Evolutionary conservation across 2,113 vertebrate genomes (phyloP), one percentile per base, ranked within the genome.

Genomic region (Felis catus): DNA sequence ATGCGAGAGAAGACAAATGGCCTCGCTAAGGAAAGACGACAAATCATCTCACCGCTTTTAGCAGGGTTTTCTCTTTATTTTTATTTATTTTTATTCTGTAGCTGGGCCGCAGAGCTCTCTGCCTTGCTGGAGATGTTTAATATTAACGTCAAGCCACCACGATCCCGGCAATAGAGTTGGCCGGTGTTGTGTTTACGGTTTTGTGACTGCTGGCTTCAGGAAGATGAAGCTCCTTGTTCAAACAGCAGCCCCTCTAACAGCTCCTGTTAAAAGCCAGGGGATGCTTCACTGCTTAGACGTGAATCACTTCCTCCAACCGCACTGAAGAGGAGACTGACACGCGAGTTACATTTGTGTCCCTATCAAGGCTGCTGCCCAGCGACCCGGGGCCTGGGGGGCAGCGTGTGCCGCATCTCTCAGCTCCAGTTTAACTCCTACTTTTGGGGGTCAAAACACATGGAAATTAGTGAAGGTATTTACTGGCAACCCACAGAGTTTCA

Each of bases 1-100:
- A 99, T 98, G 97, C 83, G 66, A 98, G 98, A 97, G 97, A 98
- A 99, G 98, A 99, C 98, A 99, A 99, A 99, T 98, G 95, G 98
- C 96, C 97, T 98, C 96, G 89, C 98, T 86, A 95, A 98, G 98
- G 96, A 88, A 98, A 97, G 97, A 94, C 76, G 95, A 99, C 98
- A 99, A 99, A 99, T 99, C 98, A 99, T 97, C 98, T 97, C 25
- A 29, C 97, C 71, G 97, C 98, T 98, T 98, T 98, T 98, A 98
- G 98, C 98, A 97, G 97, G 98, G 97, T 98, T 97, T 97, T 98
- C 98, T 98, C 95, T 98, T 98, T 97, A 97, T 97, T 98, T 98
- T 98, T 98, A 96, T 98, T 98, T 98, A 98, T 98, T 97, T 95
- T 97, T 90, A 98, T 97, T 98, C 98, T 95, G 97, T 97, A 98